Base-by-base conservation (phyloP, 2,113 vertebrate species). In the Danionella cerebrum region DNA sequence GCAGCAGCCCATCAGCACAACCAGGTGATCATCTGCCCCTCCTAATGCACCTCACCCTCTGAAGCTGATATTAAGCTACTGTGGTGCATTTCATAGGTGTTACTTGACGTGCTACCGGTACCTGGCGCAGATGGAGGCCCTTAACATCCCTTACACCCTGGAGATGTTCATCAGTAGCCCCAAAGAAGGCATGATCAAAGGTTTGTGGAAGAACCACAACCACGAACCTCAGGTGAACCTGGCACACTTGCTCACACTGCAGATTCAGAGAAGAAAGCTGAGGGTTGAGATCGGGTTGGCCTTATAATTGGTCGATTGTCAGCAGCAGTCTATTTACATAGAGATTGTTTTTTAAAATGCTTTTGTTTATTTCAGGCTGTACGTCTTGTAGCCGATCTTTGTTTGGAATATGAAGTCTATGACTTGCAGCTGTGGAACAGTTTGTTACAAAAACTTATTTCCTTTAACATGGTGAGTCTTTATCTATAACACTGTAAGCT, bases 191-290 rank as follows among this genome's bases (percentile, higher is more conserved):
- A 90, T 99, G 87, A 88, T 97, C 44, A 99, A 98, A 73, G 95
- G 96, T 3, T 83, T 99, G 0, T 99, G 95, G 96, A 99, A 95
- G 67, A 99, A 98, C 70, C 96, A 98, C 82, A 95, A 88, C 64
- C 92, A 96, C 0, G 92, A 98, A 60, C 86, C 96, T 38, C 91
- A 85, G 85, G 96, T 97, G n/a, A n/a, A n/a, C n/a, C n/a, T n/a
- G n/a, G n/a, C n/a, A n/a, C n/a, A n/a, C n/a, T n/a, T n/a, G n/a
- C n/a, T n/a, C n/a, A n/a, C n/a, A n/a, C n/a, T n/a, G n/a, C n/a
- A n/a, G n/a, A n/a, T n/a, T n/a, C n/a, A n/a, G n/a, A n/a, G n/a
- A n/a, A n/a, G n/a, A n/a, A n/a, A n/a, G n/a, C n/a, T n/a, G n/a
- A n/a, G n/a, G n/a, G n/a, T n/a, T n/a, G n/a, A n/a, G n/a, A n/a